Conservation (phyloP, 2,888 invertebrate species). For the Empis stercorea region DNA sequence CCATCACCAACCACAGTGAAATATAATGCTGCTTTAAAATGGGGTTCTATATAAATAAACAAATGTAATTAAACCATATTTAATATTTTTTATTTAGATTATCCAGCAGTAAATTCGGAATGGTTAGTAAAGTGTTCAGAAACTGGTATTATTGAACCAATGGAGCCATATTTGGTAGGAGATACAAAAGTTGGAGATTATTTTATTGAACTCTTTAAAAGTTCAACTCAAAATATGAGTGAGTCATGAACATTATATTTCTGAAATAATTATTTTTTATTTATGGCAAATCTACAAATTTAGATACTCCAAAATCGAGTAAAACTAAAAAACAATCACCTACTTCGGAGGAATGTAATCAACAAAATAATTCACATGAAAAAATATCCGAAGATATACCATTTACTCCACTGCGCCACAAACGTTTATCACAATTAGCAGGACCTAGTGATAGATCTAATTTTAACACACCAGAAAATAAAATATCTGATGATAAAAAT, state of each 20-base stretch:
- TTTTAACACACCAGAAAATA: conserved; percentile 6
- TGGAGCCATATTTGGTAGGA: conserved; percentile 45
- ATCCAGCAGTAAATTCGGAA: conserved; percentile 62
- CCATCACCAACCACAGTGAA: conserved; percentile 63
- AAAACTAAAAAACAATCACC: neutral
- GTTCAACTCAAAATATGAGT: too few relatives aligned
- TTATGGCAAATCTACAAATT: neutral
- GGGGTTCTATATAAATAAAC: conserved; percentile 41
- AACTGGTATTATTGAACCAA: conserved; percentile 42
- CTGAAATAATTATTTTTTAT: too few relatives aligned
- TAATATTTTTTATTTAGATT: conserved; percentile 14
- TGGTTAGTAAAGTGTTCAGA: conserved; percentile 63
- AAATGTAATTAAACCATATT: too few relatives aligned
- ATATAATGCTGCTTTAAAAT: conserved; percentile 68
- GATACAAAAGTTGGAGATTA: conserved; percentile 21
- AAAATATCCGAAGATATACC: neutral
- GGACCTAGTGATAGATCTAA: conserved; percentile 18
- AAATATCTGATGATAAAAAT: neutral
- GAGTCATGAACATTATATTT: too few relatives aligned
- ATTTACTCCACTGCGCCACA: conserved; percentile 28
- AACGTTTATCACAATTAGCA: conserved; percentile 27
- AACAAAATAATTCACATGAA: neutral
- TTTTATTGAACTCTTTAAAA: neutral
- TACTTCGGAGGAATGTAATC: neutral
- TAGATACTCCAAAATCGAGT: neutral